A percentile compares a stretch with the other conserved stretches of the same genome.
These are phyloP conservation scores for Thymelicus acteon DNA, from an alignment of 2,888 invertebrate genomes.

Conservation along the genomic window DNA sequence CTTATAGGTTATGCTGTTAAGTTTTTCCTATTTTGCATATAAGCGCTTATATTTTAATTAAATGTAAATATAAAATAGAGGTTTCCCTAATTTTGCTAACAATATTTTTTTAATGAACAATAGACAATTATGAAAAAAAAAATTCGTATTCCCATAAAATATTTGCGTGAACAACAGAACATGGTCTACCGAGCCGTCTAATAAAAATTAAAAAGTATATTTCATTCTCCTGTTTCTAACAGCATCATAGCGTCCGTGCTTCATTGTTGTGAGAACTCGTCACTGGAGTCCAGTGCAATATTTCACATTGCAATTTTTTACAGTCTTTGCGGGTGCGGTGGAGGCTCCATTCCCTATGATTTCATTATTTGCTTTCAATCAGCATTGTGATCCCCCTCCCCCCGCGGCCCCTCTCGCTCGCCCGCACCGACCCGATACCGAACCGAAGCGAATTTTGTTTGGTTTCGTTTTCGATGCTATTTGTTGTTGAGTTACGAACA, in stretches of 20 bases:
- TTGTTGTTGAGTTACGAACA: constrained; percentile 75
- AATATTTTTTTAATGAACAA: too few relatives aligned
- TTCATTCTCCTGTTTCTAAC: background rate
- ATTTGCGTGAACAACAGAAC: too few relatives aligned
- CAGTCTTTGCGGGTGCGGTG: constrained; percentile 71
- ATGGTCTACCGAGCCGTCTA: too few relatives aligned
- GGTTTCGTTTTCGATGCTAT: constrained; percentile 81
- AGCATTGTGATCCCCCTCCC: constrained; percentile 74
- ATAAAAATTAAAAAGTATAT: too few relatives aligned
- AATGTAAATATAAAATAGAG: too few relatives aligned
- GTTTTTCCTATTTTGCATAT: too few relatives aligned
- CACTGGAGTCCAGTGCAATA: constrained; percentile 74
- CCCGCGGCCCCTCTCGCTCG: constrained; percentile 36
- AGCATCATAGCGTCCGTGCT: constrained; percentile 49
- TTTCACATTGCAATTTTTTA: constrained; percentile 80
- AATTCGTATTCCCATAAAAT: too few relatives aligned
- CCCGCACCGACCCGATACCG: constrained; percentile 47
- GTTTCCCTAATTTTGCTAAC: too few relatives aligned
- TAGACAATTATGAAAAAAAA: too few relatives aligned
- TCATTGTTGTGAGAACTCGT: constrained; percentile 61
- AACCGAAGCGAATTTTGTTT: constrained; percentile 77
- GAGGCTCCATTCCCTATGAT: constrained; percentile 75
- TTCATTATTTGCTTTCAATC: constrained; percentile 85
- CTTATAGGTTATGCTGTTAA: too few relatives aligned
- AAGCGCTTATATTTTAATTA: too few relatives aligned